These are phyloP conservation scores for Bagarius yarrelli DNA, from an alignment of 2,113 vertebrate species.

Conservation along the genomic window DNA sequence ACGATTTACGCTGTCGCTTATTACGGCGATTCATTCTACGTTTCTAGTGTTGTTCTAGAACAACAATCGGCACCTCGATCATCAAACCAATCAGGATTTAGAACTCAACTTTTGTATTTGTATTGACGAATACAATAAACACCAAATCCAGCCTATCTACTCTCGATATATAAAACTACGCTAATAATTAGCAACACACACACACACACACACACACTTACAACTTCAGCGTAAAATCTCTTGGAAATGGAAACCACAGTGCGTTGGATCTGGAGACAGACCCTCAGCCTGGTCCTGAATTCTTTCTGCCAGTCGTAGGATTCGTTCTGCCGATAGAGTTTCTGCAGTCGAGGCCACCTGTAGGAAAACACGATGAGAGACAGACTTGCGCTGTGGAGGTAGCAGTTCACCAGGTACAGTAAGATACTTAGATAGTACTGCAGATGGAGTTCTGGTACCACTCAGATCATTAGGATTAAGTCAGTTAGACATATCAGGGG, in stretches of 20 bases:
- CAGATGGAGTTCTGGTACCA: too few relatives aligned
- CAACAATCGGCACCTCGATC: too few relatives aligned
- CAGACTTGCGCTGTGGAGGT: neutral
- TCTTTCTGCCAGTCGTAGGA: constrained; percentile 88
- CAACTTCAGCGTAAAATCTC: constrained; percentile 93
- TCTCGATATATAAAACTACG: neutral
- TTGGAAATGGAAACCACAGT: constrained; percentile 92
- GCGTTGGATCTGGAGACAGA: constrained; percentile 83
- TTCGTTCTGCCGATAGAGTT: constrained; percentile 85
- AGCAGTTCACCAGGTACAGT: neutral
- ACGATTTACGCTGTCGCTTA: too few relatives aligned
- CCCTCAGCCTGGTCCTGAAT: constrained; percentile 85
- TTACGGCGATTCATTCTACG: too few relatives aligned
- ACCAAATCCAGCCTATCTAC: neutral
- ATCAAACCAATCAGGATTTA: too few relatives aligned
- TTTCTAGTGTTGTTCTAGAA: too few relatives aligned
- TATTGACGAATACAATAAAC: neutral
- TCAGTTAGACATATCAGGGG: too few relatives aligned
- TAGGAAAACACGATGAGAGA: neutral
- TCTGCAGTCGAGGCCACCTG: constrained; percentile 94
- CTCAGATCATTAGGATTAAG: too few relatives aligned
- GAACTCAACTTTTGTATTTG: too few relatives aligned
- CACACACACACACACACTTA: constrained; percentile 65
- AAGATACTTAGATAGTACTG: too few relatives aligned
- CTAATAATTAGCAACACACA: neutral